These are phyloP conservation scores for Hippocampus kuda DNA, from an alignment of 2,797 vertebrate species.

Conservation along the genomic window DNA sequence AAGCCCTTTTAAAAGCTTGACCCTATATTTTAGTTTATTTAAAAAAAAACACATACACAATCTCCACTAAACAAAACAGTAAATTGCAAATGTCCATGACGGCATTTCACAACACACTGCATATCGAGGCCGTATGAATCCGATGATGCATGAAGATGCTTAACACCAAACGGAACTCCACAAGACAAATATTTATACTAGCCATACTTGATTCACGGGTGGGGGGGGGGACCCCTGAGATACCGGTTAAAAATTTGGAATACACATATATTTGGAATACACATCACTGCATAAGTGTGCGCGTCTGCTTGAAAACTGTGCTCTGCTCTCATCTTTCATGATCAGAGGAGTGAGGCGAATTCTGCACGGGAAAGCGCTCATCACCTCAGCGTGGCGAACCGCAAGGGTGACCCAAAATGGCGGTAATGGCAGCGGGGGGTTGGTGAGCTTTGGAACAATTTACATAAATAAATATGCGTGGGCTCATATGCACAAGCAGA, in stretches of 20 bases:
- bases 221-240: background rate
- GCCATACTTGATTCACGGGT: background rate
- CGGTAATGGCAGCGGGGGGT: no score
- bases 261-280: no score
- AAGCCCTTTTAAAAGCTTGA: background rate
- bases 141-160: background rate
- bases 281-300: no score
- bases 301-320: no score
- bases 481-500: no score
- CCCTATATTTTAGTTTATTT: background rate
- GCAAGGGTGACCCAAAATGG: no score
- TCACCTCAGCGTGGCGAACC: no score
- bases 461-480: no score
- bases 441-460: no score
- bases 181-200: background rate
- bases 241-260: background rate
- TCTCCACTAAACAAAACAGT: background rate
- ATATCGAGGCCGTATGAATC: background rate
- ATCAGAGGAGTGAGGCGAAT: no score
- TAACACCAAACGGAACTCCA: background rate
- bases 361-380: no score
- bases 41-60: background rate
- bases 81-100: background rate
- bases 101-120: slow-evolving; percentile 1
- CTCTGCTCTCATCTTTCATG: no score